phyloP scores from a whole-genome alignment of 2,888 invertebrate species.

The Philonicus albiceps region DNA sequence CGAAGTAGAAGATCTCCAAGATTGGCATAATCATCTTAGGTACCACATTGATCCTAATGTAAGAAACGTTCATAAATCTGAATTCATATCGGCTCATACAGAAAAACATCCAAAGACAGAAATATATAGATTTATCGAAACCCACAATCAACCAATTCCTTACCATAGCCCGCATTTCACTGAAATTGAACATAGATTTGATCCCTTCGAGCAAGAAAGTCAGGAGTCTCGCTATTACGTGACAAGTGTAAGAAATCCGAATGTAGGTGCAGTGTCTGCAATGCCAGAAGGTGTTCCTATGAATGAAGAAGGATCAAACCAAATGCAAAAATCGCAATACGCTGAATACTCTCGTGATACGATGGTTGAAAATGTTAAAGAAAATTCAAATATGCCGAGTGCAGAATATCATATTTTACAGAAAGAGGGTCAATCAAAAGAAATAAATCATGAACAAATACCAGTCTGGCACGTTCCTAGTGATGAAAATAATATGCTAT shows the following conservation, averaged over 20 bases:
- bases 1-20: neutral
- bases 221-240: neutral
- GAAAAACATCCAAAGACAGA: neutral
- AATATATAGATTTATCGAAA: neutral
- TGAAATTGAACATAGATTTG: neutral
- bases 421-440: neutral
- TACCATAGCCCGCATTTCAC: neutral
- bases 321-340: neutral
- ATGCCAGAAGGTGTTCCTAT: neutral
- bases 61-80: neutral
- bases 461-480: neutral
- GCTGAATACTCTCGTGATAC: neutral
- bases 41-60: neutral
- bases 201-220: constrained; percentile 7
- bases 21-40: neutral
- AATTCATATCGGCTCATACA: neutral
- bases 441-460: neutral
- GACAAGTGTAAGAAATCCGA: neutral
- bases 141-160: neutral
- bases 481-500: neutral
- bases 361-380: neutral
- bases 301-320: neutral
- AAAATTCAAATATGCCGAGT: neutral
- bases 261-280: neutral
- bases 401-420: neutral